Base-by-base conservation (phyloP, 1,140 invertebrate genomes). In the Aphaenogaster ashmeadi region DNA sequence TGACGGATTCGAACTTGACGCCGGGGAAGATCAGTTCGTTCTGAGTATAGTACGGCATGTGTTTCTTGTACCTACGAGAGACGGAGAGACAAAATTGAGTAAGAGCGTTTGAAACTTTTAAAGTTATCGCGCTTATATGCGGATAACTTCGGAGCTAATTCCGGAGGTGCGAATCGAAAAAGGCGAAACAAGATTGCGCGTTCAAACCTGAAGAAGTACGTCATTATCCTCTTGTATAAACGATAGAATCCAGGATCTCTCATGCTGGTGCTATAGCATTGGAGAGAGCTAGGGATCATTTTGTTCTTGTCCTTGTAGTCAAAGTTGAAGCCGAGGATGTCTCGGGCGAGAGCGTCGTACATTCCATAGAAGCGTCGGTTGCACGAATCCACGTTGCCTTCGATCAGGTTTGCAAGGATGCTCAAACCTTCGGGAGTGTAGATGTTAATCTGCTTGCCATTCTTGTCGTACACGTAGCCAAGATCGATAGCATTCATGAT, bases 391-490 rank as follows among this genome's bases (percentile, higher is more conserved):
- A 95, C 95, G 86, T 97, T 97, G 36, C 96, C 95, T 95, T 98
- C 96, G 69, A 98, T 96, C 2, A 97, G 88, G 89, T 97, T 96
- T 38, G 96, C 97, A n/a, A 98, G 94, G 67, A 96, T 94, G 87
- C 97, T 95, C 81, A 97, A 93, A 58, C 95, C 95, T 8, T 95
- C 93, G 0, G 91, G 91, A 0, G 88, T 92, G 86, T 95, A 94
- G 60, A 96, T 91, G 81, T 88, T 91, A 3, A 93, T n/a, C 15
- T 93, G 91, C 69, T 95, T 95, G 80, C 94, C 94, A 2, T 71
- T 41, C 0, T 60, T 13, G 83, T 96, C 96, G 84, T 95, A 93
- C 75, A 97, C 93, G 92, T 94, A 97, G 83, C 97, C 97, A 74
- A 96, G 95, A 41, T 97, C 96, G 69, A 98, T 97, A 84, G 97